Evolutionary conservation across 2,797 vertebrate genomes (phyloP).

Genomic region (Pelodytes ibericus): DNA sequence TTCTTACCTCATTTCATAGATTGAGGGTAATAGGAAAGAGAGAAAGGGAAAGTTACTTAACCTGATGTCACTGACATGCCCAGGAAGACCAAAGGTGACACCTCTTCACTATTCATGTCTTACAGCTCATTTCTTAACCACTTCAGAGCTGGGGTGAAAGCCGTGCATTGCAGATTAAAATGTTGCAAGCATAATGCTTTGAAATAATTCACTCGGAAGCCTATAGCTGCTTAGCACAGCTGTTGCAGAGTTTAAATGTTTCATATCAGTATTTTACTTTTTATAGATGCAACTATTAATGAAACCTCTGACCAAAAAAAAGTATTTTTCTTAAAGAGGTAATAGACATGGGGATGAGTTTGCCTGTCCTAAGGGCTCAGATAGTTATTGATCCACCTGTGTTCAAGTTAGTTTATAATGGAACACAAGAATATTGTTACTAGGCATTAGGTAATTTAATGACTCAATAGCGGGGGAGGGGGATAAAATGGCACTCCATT

Average conservation of each 20-base stretch:
- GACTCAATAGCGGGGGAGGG: no score
- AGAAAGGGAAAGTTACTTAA: slow-evolving; percentile 37
- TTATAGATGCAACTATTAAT: not conserved
- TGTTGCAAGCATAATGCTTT: slow-evolving; percentile 24
- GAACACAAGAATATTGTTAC: no score
- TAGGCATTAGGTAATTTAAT: no score
- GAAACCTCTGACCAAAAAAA: not conserved
- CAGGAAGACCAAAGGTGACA: slow-evolving; percentile 48
- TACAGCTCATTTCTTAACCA: slow-evolving; percentile 14
- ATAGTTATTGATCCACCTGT: no score
- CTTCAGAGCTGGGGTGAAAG: slow-evolving; percentile 23
- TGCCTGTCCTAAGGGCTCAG: no score
- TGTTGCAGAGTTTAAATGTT: slow-evolving; percentile 19
- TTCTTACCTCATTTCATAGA: slow-evolving; percentile 91
- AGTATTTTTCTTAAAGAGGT: not conserved
- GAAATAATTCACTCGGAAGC: slow-evolving; percentile 1
- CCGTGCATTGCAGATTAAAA: slow-evolving; percentile 26
- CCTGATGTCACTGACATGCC: slow-evolving; percentile 18
- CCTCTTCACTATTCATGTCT: slow-evolving; percentile 19
- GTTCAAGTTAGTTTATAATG: no score
- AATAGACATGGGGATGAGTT: no score
- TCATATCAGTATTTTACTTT: slow-evolving; percentile 34
- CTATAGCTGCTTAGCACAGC: slow-evolving; percentile 26
- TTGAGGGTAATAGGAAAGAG: slow-evolving; percentile 76
- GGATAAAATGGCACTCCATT: no score